Conservation (phyloP, 2,113 vertebrate species). For the Synodontis membranacea region DNA sequence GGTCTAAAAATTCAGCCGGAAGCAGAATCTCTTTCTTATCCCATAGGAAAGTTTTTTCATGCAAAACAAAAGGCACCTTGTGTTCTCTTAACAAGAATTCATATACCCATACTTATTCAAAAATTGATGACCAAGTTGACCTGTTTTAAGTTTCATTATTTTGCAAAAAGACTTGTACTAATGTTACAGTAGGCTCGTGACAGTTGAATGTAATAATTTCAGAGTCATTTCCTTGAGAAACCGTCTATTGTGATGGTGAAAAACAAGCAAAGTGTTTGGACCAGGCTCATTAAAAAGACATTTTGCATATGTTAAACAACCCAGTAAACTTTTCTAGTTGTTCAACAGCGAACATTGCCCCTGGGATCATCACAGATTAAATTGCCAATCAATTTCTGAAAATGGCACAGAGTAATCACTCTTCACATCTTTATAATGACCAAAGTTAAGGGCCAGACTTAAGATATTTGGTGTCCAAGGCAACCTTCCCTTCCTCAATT, state of each 20-base stretch:
- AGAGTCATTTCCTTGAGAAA: conserved; percentile 76
- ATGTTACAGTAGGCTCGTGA: conserved; percentile 40
- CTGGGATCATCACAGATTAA: conserved; percentile 62
- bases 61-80: not conserved
- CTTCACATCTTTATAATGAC: conserved; percentile 33
- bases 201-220: conserved; percentile 78
- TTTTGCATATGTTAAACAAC: conserved; percentile 75
- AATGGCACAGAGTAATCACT: conserved; percentile 49
- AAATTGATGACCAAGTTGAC: not conserved
- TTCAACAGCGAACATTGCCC: conserved; percentile 64
- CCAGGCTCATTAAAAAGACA: conserved; percentile 83
- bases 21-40: conserved; percentile 18
- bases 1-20: conserved; percentile 19
- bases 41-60: not conserved
- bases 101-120: not conserved
- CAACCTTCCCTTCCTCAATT: not conserved
- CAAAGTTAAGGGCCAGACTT: conserved; percentile 11
- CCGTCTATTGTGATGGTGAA: conserved; percentile 71
- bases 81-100: not conserved
- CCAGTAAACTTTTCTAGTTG: conserved; percentile 77
- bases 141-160: conserved; percentile 1
- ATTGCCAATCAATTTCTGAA: conserved; percentile 47
- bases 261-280: conserved; percentile 70
- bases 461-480: not conserved
- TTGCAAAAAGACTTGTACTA: conserved; percentile 28